Conservation (phyloP, 2,888 invertebrate genomes). For the Campoplex capitator region DNA sequence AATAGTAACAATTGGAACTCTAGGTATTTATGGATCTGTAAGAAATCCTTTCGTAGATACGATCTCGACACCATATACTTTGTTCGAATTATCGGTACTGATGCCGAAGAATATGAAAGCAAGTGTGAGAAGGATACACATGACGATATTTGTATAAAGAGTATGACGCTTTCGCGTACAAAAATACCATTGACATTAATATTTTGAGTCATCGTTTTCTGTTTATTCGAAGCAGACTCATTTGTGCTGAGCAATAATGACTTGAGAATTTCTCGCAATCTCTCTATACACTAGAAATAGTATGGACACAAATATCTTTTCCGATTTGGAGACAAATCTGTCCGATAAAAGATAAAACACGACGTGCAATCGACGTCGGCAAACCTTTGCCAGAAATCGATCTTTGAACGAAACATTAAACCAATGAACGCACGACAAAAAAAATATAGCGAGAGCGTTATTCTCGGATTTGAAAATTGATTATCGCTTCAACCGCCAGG, state of each 20-base stretch:
- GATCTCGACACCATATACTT: too few species aligned
- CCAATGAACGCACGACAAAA: neutral
- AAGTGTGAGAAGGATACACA: slow-evolving; percentile 10
- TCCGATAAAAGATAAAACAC: neutral
- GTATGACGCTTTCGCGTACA: neutral
- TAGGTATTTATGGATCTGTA: neutral
- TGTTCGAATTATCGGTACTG: too few species aligned
- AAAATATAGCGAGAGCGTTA: neutral
- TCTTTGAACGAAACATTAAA: neutral
- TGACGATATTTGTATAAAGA: neutral
- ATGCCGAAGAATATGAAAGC: neutral
- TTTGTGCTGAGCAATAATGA: neutral
- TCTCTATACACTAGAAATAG: neutral
- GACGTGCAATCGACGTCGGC: neutral
- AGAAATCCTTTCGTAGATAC: too few species aligned
- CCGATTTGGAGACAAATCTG: neutral
- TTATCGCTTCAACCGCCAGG: neutral
- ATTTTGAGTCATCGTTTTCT: slow-evolving; percentile 39
- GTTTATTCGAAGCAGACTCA: neutral
- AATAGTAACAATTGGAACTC: neutral
- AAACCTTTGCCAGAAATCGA: neutral
- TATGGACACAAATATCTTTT: neutral
- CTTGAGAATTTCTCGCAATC: neutral
- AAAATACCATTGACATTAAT: slow-evolving; percentile 26
- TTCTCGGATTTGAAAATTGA: neutral